A percentile compares a stretch with the other conserved stretches of the same genome.
Conservation (phyloP, 2,797 vertebrate species). For the Eremophila alpestris region DNA sequence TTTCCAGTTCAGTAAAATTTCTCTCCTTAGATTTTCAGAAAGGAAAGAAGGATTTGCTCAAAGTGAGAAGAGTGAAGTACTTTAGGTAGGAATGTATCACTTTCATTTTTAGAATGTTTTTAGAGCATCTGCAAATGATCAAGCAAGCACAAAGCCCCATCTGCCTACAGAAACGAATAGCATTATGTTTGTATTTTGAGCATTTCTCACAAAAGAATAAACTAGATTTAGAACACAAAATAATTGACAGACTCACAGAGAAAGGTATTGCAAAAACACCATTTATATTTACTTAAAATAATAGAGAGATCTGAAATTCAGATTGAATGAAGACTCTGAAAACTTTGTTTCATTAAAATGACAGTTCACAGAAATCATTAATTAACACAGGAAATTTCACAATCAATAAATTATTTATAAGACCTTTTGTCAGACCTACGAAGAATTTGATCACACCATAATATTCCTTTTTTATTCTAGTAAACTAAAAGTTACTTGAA, state of each 20-base stretch:
- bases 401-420: not conserved
- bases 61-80: not conserved
- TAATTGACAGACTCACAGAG: not conserved
- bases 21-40: not conserved
- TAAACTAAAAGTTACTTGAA: not conserved
- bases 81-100: not conserved
- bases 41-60: not conserved
- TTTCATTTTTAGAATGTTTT: not conserved
- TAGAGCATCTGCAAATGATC: not conserved
- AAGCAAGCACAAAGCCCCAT: not conserved
- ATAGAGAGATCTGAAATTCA: not conserved
- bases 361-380: not conserved
- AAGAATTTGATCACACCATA: not conserved
- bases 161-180: not conserved
- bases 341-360: not conserved
- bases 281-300: not conserved
- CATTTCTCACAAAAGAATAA: not conserved
- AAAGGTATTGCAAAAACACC: not conserved
- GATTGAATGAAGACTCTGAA: not conserved
- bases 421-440: not conserved
- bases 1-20: not conserved
- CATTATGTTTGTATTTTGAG: not conserved
- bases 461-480: not conserved
- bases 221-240: not conserved
- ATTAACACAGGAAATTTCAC: not conserved